Evolutionary conservation across 2,797 vertebrate species (phyloP).

Genomic region (Pagetopsis macropterus): DNA sequence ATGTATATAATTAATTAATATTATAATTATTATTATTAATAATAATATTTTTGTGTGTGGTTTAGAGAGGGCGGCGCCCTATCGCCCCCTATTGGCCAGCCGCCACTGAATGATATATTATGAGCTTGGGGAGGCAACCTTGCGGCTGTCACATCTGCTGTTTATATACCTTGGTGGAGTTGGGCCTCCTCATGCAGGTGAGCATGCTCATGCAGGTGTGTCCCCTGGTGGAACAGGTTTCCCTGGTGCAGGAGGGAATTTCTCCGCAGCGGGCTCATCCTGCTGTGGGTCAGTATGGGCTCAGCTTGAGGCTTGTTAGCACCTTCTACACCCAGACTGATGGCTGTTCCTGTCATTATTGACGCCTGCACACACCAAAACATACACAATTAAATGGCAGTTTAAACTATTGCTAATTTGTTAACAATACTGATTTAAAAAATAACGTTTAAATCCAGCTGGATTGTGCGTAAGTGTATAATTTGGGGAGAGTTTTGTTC

Average conservation of each 20-base stretch:
- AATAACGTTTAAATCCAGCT: neutral
- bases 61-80: too few relatives aligned
- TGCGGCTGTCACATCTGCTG: neutral
- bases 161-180: conserved; percentile 63
- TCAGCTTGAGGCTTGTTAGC: conserved; percentile 82
- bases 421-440: neutral
- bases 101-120: neutral
- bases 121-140: neutral
- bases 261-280: conserved; percentile 72
- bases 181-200: conserved; percentile 70
- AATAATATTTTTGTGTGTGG: too few relatives aligned
- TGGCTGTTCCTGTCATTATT: conserved; percentile 94
- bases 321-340: conserved; percentile 89
- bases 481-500: neutral
- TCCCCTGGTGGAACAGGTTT: conserved; percentile 67
- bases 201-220: conserved; percentile 64
- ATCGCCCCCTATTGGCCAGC: too few relatives aligned
- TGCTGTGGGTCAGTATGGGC: conserved; percentile 70
- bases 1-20: too few relatives aligned
- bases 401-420: neutral
- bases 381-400: neutral
- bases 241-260: conserved; percentile 73
- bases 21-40: too few relatives aligned
- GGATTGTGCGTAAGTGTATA: neutral
- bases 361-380: conserved; percentile 84